A percentile compares a stretch with the other conserved stretches of the same genome.
phyloP scores from a whole-genome alignment of 2,113 vertebrate genomes.

The Mastomys natalensis region DNA sequence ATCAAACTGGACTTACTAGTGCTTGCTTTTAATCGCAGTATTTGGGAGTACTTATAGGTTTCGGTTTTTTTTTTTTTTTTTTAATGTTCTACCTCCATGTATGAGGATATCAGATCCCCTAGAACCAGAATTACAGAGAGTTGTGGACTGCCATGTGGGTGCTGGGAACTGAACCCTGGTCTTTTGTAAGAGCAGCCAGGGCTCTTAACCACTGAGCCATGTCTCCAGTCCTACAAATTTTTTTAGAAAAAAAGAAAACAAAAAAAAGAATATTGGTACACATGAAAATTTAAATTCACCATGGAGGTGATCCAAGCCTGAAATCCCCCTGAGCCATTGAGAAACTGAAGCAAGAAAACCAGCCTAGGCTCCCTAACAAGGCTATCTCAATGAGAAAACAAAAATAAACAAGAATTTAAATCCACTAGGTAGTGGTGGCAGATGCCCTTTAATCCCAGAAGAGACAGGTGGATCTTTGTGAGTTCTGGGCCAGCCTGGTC shows the following conservation, averaged over 20 bases:
- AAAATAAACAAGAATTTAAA: not conserved
- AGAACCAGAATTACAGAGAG: not conserved
- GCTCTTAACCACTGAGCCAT: not conserved
- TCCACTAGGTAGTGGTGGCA: too few relatives aligned
- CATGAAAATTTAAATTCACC: not conserved
- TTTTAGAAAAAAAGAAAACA: not conserved
- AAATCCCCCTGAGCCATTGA: not conserved
- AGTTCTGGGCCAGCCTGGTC: not conserved
- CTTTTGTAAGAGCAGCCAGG: not conserved
- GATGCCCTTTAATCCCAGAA: not conserved
- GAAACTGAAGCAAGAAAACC: not conserved
- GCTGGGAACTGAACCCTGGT: not conserved
- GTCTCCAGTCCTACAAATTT: not conserved
- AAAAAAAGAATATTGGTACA: not conserved
- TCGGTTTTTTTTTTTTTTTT: not conserved
- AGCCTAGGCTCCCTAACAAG: not conserved
- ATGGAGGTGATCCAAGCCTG: not conserved
- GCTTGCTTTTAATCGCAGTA: not conserved
- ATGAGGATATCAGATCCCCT: not conserved
- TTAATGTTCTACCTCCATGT: not conserved
- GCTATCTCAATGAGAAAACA: not conserved
- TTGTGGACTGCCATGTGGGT: not conserved
- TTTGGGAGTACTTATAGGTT: not conserved
- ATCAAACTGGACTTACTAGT: not conserved
- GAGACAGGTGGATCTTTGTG: not conserved